Conservation (phyloP, 1,140 invertebrate species). For the Zeugodacus cucurbitae region DNA sequence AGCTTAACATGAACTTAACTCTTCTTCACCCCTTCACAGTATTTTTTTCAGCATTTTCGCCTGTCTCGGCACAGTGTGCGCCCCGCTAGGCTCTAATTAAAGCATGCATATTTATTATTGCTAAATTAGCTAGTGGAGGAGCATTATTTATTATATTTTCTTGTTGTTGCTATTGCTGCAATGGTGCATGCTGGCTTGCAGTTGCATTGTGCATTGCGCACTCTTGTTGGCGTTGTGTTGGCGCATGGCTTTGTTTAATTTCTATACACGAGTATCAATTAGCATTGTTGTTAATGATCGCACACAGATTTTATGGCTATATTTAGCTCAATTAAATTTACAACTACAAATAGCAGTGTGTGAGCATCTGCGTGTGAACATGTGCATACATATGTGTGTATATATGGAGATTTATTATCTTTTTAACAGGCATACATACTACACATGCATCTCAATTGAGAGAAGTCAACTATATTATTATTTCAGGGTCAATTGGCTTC, state of each 20-base stretch:
- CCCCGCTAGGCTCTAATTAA: background rate
- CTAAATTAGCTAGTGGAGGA: background rate
- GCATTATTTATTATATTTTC: background rate
- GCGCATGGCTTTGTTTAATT: background rate
- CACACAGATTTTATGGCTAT: background rate
- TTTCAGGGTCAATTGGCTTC: no score
- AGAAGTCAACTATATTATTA: no score
- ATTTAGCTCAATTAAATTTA: background rate
- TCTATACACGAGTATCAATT: background rate
- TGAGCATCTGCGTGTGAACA: background rate
- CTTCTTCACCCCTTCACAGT: no score
- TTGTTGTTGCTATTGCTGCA: background rate
- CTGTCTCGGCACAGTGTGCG: background rate
- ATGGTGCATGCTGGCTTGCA: background rate
- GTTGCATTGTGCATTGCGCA: background rate
- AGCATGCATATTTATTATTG: constrained; percentile 9
- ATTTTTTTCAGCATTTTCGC: no score
- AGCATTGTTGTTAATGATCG: background rate
- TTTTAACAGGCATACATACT: no score
- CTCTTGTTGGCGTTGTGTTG: background rate
- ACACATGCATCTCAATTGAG: no score
- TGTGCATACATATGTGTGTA: background rate
- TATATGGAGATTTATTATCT: background rate
- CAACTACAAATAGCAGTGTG: background rate
- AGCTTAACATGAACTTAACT: no score